phyloP scores from a whole-genome alignment of 2,797 vertebrate species.

The Melanogrammus aeglefinus region DNA sequence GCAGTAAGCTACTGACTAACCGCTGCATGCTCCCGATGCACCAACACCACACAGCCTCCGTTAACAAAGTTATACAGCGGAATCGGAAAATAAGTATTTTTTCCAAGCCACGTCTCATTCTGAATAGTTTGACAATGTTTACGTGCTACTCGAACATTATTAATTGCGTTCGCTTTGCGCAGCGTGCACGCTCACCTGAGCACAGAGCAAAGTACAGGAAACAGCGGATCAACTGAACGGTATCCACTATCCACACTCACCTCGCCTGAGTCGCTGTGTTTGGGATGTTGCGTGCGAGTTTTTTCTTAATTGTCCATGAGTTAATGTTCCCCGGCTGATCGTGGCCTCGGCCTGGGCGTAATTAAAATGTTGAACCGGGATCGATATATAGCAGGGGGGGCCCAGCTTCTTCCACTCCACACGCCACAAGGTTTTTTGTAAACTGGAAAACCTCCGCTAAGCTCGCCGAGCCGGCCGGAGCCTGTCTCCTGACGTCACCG shows the following conservation, averaged over 20 bases:
- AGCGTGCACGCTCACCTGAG: constrained; percentile 38
- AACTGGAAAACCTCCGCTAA: constrained; percentile 42
- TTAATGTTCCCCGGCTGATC: constrained; percentile 2
- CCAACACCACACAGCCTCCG: too few relatives aligned
- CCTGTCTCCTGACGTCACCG: constrained; percentile 61
- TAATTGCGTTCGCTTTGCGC: not conserved
- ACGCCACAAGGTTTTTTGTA: constrained; percentile 50
- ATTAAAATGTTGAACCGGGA: constrained; percentile 9
- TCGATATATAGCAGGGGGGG: constrained; percentile 45
- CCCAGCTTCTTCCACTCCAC: constrained; percentile 49
- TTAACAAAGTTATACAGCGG: too few relatives aligned
- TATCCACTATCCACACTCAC: constrained; percentile 50
- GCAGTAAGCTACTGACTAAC: too few relatives aligned
- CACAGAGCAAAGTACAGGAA: constrained; percentile 13
- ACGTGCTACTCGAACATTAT: not conserved
- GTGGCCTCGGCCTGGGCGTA: constrained; percentile 6
- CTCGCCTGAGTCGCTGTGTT: constrained; percentile 40
- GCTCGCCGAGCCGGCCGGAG: constrained; percentile 46
- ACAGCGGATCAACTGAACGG: constrained; percentile 22
- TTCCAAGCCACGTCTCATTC: too few relatives aligned
- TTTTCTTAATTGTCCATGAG: constrained; percentile 66
- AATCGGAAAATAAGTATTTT: too few relatives aligned
- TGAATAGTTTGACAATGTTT: too few relatives aligned
- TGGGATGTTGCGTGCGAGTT: constrained; percentile 23
- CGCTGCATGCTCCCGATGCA: too few relatives aligned